These are phyloP conservation scores for Brachyptera risi DNA, from an alignment of 2,888 invertebrate species.

Conservation along the genomic window DNA sequence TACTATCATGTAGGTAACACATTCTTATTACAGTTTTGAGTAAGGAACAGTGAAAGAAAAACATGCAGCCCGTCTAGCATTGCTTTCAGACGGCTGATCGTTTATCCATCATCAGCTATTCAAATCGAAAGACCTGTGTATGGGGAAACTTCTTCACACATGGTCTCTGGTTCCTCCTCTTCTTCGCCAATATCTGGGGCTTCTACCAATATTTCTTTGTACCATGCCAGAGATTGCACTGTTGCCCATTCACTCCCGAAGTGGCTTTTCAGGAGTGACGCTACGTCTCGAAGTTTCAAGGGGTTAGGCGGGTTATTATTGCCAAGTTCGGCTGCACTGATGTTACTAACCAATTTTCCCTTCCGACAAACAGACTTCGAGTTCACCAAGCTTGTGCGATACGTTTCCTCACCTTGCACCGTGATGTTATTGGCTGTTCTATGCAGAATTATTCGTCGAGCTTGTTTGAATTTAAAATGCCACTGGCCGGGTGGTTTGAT, in stretches of 20 bases:
- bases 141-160: too few relatives aligned
- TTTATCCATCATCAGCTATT: too few relatives aligned
- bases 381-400: not conserved
- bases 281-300: not conserved
- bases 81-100: too few relatives aligned
- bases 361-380: not conserved
- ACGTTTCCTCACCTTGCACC: not conserved
- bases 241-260: not conserved
- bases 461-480: conserved; percentile 34
- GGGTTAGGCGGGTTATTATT: not conserved
- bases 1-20: too few relatives aligned
- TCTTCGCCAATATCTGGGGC: too few relatives aligned
- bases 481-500: conserved; percentile 33
- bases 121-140: too few relatives aligned
- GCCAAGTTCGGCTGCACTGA: not conserved
- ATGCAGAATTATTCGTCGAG: conserved; percentile 27
- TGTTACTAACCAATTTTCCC: not conserved
- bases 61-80: too few relatives aligned
- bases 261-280: not conserved
- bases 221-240: not conserved
- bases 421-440: not conserved
- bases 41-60: too few relatives aligned
- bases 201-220: too few relatives aligned
- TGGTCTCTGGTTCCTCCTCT: too few relatives aligned
- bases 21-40: too few relatives aligned